These are phyloP conservation scores for Pocillopora grandis DNA, from an alignment of 92 coral and sea anemone species.

Conservation along the genomic window DNA sequence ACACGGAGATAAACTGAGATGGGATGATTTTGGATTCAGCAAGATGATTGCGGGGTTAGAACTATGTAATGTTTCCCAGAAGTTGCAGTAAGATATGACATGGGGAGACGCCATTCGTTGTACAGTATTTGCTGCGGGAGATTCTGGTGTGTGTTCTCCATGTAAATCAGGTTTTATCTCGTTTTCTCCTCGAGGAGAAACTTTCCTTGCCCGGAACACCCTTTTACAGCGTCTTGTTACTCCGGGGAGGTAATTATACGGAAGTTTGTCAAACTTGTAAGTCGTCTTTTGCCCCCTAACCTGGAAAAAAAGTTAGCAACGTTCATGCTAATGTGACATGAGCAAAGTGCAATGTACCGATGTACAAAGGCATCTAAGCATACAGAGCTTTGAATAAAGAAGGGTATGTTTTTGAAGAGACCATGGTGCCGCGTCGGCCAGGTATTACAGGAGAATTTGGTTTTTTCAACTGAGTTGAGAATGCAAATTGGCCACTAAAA, in stretches of 20 bases:
- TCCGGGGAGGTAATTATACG: slow-evolving; percentile 64
- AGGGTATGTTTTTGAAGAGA: no score
- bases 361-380: no score
- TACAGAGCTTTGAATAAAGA: no score
- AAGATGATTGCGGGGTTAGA: not conserved
- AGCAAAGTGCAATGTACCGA: no score
- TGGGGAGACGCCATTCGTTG: not conserved
- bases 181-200: not conserved
- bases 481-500: no score
- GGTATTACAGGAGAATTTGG: no score
- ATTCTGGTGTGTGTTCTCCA: no score
- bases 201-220: not conserved
- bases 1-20: not conserved
- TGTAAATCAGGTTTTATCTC: no score
- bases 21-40: not conserved
- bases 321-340: not conserved
- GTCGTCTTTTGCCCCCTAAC: slow-evolving; percentile 69
- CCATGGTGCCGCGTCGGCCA: no score
- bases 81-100: no score
- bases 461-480: no score
- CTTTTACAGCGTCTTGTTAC: slow-evolving; percentile 25
- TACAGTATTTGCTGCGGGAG: no score
- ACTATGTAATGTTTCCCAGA: not conserved
- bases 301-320: slow-evolving; percentile 18
- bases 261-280: slow-evolving; percentile 65